Evolutionary conservation across 2,888 invertebrate species (phyloP), one percentile per base, ranked within the genome.

Genomic region (Habroteleia sp.): DNA sequence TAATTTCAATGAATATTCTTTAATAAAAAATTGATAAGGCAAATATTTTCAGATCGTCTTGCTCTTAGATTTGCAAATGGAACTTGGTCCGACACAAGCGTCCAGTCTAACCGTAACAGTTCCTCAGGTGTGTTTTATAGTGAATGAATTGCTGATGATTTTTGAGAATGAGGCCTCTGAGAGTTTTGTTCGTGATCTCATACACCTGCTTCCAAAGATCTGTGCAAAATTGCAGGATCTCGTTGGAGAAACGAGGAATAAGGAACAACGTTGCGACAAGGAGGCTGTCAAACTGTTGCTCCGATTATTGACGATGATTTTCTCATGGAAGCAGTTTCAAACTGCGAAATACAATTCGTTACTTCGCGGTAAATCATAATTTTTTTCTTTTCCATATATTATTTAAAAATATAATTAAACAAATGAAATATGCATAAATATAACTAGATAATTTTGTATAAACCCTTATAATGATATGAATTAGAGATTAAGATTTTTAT

Each of bases 301-400:
- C 44, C 90, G 89, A 17, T 85, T 93, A 39, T 85, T 91, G n/a
- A 90, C 91, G 2, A 90, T 90, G 44, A 91, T 91, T 80, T 92
- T 93, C 69, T 91, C 91, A 82, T 92, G 93, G 94, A 90, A 91
- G 84, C 92, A 91, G 58, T 93, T 93, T 81, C 89, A 89, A 73
- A 91, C 90, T 80, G 89, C 83, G 4, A 83, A 81, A 10, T 85
- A 88, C 52, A 82, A 83, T 31, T 68, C 68, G 8, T 78, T 88
- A 58, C 77, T 89, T 20, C 81, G 86, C 65, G 86, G 89, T 88
- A 6, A 48, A 17, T 17, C 2, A 8, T 10, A 11, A 16, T 16
- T 13, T 29, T 39, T 48, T 29, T 41, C 0, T 41, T 39, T 33
- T n/a, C n/a, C n/a, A n/a, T n/a, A n/a, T n/a, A n/a, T n/a, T n/a